phyloP scores from a whole-genome alignment of 2,797 vertebrate species.

The Gorsachius magnificus region DNA sequence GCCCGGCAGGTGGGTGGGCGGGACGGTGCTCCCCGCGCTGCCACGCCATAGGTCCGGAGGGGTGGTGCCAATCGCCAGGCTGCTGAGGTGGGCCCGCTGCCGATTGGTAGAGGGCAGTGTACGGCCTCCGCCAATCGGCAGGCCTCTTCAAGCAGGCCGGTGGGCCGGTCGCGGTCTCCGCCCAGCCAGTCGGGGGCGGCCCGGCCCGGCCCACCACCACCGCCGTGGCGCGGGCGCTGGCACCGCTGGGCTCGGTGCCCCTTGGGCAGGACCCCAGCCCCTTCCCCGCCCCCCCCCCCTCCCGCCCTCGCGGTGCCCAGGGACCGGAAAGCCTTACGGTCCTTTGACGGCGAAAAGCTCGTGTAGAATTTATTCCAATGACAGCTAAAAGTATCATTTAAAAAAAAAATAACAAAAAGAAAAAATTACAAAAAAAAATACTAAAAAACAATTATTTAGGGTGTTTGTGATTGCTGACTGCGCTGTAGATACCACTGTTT shows the following conservation, averaged over 20 bases:
- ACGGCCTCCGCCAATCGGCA: neutral
- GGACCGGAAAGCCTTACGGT: slow-evolving; percentile 69
- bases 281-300: neutral
- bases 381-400: slow-evolving; percentile 83
- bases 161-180: neutral
- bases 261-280: slow-evolving; percentile 33
- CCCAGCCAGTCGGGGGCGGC: neutral
- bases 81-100: neutral
- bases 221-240: neutral
- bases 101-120: neutral
- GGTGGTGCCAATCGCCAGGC: neutral
- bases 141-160: neutral
- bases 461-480: slow-evolving; percentile 96
- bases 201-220: neutral
- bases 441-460: slow-evolving; percentile 86
- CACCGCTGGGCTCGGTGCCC: slow-evolving; percentile 47
- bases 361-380: slow-evolving; percentile 89
- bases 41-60: neutral
- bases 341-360: slow-evolving; percentile 82
- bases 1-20: neutral
- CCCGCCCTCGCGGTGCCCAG: slow-evolving; percentile 29
- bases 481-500: slow-evolving; percentile 97
- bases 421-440: slow-evolving; percentile 59
- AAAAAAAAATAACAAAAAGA: slow-evolving; percentile 33
- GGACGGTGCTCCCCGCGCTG: neutral